Percentiles rank a stretch among this genome's conserved stretches.
Conservation (phyloP, 2,113 vertebrate species). For the Pagrus major region DNA sequence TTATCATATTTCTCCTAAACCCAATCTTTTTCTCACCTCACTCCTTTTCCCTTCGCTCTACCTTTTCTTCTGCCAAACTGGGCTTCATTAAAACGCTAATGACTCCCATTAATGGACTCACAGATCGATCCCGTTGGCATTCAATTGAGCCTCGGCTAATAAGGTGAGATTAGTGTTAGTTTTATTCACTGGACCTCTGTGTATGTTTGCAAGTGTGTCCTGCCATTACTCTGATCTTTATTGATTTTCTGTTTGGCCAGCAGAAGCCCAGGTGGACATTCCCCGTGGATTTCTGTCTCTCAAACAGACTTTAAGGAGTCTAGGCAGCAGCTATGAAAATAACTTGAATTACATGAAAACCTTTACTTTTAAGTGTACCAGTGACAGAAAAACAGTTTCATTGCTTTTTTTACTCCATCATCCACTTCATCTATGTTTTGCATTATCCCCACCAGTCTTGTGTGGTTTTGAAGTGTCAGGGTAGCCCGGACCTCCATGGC, state of each 20-base stretch:
- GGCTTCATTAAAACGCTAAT: conserved; percentile 82
- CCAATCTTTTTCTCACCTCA: conserved; percentile 19
- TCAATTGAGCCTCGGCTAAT: conserved; percentile 65
- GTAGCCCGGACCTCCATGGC: conserved; percentile 83
- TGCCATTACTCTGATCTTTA: conserved; percentile 67
- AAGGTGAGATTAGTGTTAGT: conserved; percentile 76
- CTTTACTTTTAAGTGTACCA: background rate
- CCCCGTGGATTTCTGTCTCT: conserved; percentile 61
- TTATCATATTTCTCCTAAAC: background rate
- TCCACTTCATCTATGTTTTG: conserved; percentile 68
- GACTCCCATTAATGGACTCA: conserved; percentile 73
- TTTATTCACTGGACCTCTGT: conserved; percentile 58
- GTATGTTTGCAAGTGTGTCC: conserved; percentile 42
- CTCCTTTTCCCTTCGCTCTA: conserved; percentile 1
- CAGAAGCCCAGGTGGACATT: conserved; percentile 53
- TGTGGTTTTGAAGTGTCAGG: conserved; percentile 72
- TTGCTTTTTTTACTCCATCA: background rate
- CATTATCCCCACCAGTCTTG: conserved; percentile 75
- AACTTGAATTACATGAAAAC: background rate
- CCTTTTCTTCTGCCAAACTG: conserved; percentile 60
- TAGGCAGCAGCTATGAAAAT: background rate
- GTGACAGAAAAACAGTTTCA: background rate
- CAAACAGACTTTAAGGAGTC: conserved; percentile 60
- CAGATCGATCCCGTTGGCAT: conserved; percentile 73
- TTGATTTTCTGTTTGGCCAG: conserved; percentile 71